Evolutionary conservation across 2,797 vertebrate species (phyloP), one percentile per base, ranked within the genome.

Genomic region (Buceros bicornis): DNA sequence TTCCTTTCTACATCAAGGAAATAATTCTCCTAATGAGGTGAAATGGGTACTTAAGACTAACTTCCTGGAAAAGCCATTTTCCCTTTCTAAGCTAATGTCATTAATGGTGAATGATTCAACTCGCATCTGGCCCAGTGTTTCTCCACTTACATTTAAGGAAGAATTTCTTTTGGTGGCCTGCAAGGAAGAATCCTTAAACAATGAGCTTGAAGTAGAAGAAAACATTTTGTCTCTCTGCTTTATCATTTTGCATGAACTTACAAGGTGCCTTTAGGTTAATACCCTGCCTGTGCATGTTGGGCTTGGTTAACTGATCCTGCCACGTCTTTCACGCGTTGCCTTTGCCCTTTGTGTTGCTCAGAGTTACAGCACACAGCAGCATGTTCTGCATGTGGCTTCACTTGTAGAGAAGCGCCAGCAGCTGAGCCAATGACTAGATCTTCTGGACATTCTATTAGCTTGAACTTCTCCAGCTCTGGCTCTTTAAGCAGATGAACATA

Each of bases 1-100:
- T 90, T 96, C 72, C 79, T 93, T 87, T 86, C 76, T 84, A 28
- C 56, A 79, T 90, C 43, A 78, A 91, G 89, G 82, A 94, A 82
- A 87, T 84, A 72, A 93, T 84, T 91, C 43, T 83, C 4, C 42
- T 95, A 87, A 89, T 91, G 54, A 54, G 42, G 42, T 91, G 76
- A 78, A 94, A 65, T 89, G 33, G 40, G 25, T 62, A 35, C 64
- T 50, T 69, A 60, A 54, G 45, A 73, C 40, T 77, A 82, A 93
- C 80, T 87, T 96, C 66, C 94, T 91, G 56, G 82, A 12, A 64
- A 83, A 92, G 79, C 6, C 58, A 50, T 84, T 84, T 90, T 94
- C 31, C 43, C 58, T 76, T 62, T 72, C 33, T 82, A 80, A 80
- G 51, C 13, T 88, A 66, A 93, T 70, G 16, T 73, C 83, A 11